These are phyloP conservation scores for Dendrolimus kikuchii DNA, from an alignment of 1,140 invertebrate species.

Conservation along the genomic window DNA sequence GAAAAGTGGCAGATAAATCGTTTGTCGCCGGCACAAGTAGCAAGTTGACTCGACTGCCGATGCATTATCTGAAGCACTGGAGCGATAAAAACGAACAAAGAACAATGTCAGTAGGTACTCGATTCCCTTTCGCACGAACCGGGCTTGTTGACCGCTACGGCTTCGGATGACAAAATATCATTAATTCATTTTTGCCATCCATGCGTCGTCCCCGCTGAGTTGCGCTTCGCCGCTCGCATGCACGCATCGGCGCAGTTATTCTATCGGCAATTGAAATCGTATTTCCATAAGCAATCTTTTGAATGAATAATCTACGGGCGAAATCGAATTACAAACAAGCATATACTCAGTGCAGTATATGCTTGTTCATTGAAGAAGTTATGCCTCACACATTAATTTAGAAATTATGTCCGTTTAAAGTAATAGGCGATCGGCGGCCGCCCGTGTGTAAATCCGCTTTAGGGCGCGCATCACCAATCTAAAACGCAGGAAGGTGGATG, in stretches of 20 bases:
- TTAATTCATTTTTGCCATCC: constrained; percentile 32
- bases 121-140: constrained; percentile 55
- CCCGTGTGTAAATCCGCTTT: constrained; percentile 31
- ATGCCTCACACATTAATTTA: neutral
- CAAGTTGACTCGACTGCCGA: constrained; percentile 39
- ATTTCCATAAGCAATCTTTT: constrained; percentile 28
- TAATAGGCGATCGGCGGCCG: too few relatives aligned
- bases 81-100: constrained; percentile 68
- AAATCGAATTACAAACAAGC: constrained; percentile 29
- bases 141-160: constrained; percentile 13
- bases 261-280: constrained; percentile 23
- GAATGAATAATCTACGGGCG: constrained; percentile 34
- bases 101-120: constrained; percentile 55
- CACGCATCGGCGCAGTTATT: constrained; percentile 29
- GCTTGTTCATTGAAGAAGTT: neutral
- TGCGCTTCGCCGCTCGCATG: constrained; percentile 27
- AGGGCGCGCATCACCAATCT: constrained; percentile 27
- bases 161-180: constrained; percentile 44
- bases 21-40: constrained; percentile 43
- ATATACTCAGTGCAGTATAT: neutral
- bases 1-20: constrained; percentile 60
- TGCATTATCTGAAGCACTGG: constrained; percentile 60
- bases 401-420: too few relatives aligned
- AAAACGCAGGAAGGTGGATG: constrained; percentile 24
- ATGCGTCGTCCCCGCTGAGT: constrained; percentile 21